Base-by-base conservation (phyloP, 2,113 vertebrate species). In the Sinocyclocheilus rhinocerous region DNA sequence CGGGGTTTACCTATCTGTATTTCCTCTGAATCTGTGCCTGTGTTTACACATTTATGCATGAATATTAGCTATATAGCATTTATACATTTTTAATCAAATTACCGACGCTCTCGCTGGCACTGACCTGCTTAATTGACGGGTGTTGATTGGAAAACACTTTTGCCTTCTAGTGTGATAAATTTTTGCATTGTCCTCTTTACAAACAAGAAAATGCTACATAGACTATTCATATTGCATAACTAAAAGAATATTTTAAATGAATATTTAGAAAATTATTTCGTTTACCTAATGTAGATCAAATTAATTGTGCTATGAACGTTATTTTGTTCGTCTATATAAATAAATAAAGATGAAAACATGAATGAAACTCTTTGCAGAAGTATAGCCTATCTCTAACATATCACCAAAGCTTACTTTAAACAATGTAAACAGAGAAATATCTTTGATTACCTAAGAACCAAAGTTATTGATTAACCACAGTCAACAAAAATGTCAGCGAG, bases 161-260 rank as follows among this genome's bases (percentile, higher is more conserved):
- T 80, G 73, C 72, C 57, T 76, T 61, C 72, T 24, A 63, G 82
- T 82, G 33, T 36, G 55, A 85, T 90, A 26, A 72, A 83, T 85
- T 72, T 76, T 73, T 88, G 59, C 29, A 63, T 26, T 70, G 67
- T 42, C 59, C 81, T 33, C 83, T 72, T 86, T 89, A 83, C 89
- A 72, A 82, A 42, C 84, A 86, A 83, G 29, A 86, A 89, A 81
- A 84, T 76, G 50, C 18, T 36, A 67, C 84, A 84, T 79, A 79
- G 12, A n/a, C n/a, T n/a, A 67, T 33, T 79, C 42, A 42, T 36
- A 36, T 36, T 36, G 36, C 13, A 52, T 45, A 79, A 55, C 36
- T 16, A 79, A 70, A 48, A 48, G 20, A 26, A 24, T 18, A 59
- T 33, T 83, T 15, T 72, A 9, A 11, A 48, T 18, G 63, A 45